phyloP scores from a whole-genome alignment of 2,797 vertebrate genomes.

The Dendrocincla tyrannina region DNA sequence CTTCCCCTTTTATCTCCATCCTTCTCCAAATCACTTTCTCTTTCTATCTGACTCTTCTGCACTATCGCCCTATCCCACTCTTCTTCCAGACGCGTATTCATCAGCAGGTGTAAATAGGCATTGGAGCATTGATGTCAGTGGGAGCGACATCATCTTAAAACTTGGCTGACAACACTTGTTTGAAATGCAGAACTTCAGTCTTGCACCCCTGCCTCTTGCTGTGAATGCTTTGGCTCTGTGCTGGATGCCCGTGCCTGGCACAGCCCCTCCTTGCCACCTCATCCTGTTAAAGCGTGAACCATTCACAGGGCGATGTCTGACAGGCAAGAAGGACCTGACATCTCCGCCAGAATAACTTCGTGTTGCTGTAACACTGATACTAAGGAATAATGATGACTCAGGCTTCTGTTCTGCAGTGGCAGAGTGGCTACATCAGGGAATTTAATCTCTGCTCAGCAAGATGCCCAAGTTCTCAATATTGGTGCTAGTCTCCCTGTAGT shows the following conservation, averaged over 20 bases:
- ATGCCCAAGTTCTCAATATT: not conserved
- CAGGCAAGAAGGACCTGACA: not conserved
- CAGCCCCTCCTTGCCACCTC: not conserved
- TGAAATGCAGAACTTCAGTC: conserved; percentile 50
- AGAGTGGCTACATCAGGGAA: not conserved
- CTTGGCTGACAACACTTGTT: not conserved
- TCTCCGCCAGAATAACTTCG: not conserved
- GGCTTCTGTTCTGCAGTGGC: not conserved
- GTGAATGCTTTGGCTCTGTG: not conserved
- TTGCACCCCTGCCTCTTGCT: not conserved
- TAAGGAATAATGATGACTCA: rapidly evolving
- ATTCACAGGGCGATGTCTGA: not conserved
- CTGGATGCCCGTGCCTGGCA: not conserved
- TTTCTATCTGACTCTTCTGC: not conserved
- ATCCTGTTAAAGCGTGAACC: not conserved
- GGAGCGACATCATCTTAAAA: not conserved
- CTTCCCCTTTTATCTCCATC: conserved; percentile 34
- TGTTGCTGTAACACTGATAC: rapidly evolving
- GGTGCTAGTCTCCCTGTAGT: not conserved
- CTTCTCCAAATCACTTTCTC: conserved; percentile 13
- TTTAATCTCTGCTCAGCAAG: not conserved
- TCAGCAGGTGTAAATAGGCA: not conserved
- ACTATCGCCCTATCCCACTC: not conserved
- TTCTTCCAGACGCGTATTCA: conserved; percentile 9
- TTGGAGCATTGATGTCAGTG: not conserved